Evolutionary conservation across 1,140 invertebrate genomes (phyloP).

Genomic region (Panagrolaimus sp.): DNA sequence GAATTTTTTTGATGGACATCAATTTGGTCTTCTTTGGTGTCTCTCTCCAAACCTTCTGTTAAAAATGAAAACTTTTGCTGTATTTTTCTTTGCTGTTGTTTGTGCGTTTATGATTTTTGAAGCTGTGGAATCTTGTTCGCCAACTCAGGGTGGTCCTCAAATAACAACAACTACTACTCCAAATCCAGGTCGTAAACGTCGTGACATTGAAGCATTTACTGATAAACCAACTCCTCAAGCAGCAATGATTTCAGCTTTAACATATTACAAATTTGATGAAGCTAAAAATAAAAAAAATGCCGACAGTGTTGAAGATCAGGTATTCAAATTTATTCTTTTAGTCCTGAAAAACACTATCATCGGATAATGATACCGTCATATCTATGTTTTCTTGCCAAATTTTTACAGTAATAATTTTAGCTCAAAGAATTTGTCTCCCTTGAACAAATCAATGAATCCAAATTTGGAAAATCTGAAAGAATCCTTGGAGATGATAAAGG

Average conservation of each 20-base stretch:
- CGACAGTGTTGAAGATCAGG: conserved; percentile 4
- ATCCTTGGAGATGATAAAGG: neutral
- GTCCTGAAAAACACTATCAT: too few species aligned
- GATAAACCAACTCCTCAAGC: neutral
- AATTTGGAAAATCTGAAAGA: neutral
- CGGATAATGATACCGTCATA: too few species aligned
- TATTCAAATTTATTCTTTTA: neutral
- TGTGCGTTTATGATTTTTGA: too few species aligned
- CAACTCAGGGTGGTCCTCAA: too few species aligned
- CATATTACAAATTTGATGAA: neutral
- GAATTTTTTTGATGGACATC: too few species aligned
- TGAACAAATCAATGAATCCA: conserved; percentile 13
- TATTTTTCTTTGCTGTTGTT: too few species aligned
- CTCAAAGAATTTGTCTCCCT: neutral
- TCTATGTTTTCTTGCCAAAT: too few species aligned
- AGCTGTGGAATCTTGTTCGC: too few species aligned
- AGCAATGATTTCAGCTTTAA: neutral
- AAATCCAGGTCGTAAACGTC: neutral
- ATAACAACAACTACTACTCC: too few species aligned
- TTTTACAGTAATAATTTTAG: neutral
- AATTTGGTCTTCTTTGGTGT: too few species aligned
- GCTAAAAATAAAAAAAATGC: neutral
- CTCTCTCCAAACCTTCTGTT: too few species aligned
- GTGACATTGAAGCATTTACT: neutral
- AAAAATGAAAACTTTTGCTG: too few species aligned